Evolutionary conservation across 2,113 vertebrate species (phyloP).

Genomic region (Taxidea taxus): DNA sequence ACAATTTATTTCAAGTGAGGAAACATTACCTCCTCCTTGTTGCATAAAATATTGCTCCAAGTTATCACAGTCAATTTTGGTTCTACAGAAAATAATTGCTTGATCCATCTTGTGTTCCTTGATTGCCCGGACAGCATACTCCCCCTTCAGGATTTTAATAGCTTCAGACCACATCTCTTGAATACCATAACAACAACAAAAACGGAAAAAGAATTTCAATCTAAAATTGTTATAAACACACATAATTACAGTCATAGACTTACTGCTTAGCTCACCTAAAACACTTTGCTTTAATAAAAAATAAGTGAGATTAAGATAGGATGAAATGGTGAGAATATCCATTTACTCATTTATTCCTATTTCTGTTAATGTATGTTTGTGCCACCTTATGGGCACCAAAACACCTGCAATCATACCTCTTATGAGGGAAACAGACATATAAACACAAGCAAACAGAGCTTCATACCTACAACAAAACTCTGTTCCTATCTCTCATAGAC

Average conservation of each 20-base stretch:
- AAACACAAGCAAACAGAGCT: background rate
- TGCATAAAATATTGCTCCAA: conserved; percentile 97
- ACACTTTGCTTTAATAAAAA: background rate
- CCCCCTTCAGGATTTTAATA: conserved; percentile 96
- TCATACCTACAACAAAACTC: background rate
- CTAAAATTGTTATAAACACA: background rate
- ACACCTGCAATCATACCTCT: conserved; percentile 87
- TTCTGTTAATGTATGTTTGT: background rate
- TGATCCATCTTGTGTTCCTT: conserved; percentile 99
- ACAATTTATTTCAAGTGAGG: background rate
- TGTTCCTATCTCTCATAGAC: background rate
- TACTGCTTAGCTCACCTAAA: background rate
- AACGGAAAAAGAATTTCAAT: conserved; percentile 27
- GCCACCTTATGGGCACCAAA: background rate
- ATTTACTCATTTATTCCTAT: background rate
- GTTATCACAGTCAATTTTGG: conserved; percentile 99
- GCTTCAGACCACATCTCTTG: conserved; percentile 99
- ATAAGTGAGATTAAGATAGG: background rate
- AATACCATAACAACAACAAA: background rate
- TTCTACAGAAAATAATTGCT: conserved; percentile 98
- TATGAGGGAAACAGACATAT: background rate
- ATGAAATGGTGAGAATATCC: background rate
- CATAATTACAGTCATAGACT: background rate
- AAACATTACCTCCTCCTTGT: conserved; percentile 92
- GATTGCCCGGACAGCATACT: conserved; percentile 93